Percentiles rank a stretch among this genome's conserved stretches.
Evolutionary conservation across 2,797 vertebrate species (phyloP).

Genomic region (Notamacropus eugenii): DNA sequence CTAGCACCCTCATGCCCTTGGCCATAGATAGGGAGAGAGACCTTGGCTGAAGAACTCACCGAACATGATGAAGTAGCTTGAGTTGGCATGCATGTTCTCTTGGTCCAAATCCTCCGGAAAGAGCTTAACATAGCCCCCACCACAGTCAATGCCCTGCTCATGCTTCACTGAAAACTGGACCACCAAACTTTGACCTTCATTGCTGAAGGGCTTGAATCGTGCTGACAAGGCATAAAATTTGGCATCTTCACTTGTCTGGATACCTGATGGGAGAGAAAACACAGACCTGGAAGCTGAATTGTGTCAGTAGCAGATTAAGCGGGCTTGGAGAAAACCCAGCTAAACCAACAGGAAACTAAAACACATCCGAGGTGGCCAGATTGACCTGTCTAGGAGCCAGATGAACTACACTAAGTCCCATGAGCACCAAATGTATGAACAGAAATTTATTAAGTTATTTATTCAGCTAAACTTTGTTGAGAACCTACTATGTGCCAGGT

Average conservation of each 20-base stretch:
- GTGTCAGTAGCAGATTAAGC: slow-evolving; percentile 12
- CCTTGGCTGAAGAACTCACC: slow-evolving; percentile 81
- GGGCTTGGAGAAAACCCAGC: neutral
- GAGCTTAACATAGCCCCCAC: slow-evolving; percentile 89
- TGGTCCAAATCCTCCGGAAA: slow-evolving; percentile 89
- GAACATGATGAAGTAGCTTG: slow-evolving; percentile 90
- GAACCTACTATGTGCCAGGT: neutral
- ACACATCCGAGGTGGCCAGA: neutral
- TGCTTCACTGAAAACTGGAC: slow-evolving; percentile 91
- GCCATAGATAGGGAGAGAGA: neutral
- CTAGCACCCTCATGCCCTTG: neutral
- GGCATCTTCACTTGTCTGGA: slow-evolving; percentile 89
- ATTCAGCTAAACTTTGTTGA: neutral
- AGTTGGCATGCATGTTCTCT: slow-evolving; percentile 89
- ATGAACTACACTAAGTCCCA: neutral
- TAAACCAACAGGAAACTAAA: neutral
- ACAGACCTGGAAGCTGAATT: slow-evolving; percentile 24
- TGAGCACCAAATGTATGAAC: neutral
- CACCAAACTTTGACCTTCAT: slow-evolving; percentile 87
- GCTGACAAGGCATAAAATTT: slow-evolving; percentile 88
- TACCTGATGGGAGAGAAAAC: slow-evolving; percentile 78
- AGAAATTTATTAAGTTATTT: neutral
- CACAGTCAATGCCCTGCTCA: slow-evolving; percentile 90
- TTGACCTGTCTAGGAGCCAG: neutral
- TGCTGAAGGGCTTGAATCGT: slow-evolving; percentile 89